Evolutionary conservation across 1,140 invertebrate species (phyloP), one percentile per base, ranked within the genome.

Genomic region (Drusus annulatus): DNA sequence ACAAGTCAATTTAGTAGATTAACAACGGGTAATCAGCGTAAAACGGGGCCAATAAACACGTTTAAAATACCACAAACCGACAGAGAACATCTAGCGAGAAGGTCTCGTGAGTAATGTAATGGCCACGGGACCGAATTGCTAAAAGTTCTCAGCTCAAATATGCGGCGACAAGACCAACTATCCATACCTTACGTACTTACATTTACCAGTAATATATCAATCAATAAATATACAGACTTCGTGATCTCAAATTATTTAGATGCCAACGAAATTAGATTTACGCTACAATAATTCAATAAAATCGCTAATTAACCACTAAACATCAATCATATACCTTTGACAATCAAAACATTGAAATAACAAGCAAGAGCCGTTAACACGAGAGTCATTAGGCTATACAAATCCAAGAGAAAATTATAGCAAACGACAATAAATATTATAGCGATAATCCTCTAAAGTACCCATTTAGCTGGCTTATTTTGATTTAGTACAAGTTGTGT

Each of bases 1-100:
- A 83, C 81, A 76, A 83, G 81, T 83, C 81, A 83, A 83, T 83
- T 83, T 80, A 78, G 79, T 78, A 83, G 82, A 83, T 83, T 83
- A 83, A 83, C 82, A 81, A 78, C 69, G 69, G 79, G 79, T 83
- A 81, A 83, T 83, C 79, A 83, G 76, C 65, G 78, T 79, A 79
- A 83, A 79, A 76, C 79, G 74, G 74, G 82, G 76, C 81, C 79
- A 83, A 83, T 83, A 83, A 83, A 80, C 81, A 79, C 80, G 79
- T 81, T 83, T 80, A 79, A 80, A 80, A 83, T 83, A 79, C 82
- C 79, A 77, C 82, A 78, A 81, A 83, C 79, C 71, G 79, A 79
- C 79, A 69, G 21, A 52, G 62, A 77, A 78, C 81, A 79, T 83
- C 79, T 77, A 69, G 58, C 58, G 54, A 62, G 78, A 71, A 69